Evolutionary conservation across 2,797 vertebrate genomes (phyloP).

Genomic region (Gallinago stenura): DNA sequence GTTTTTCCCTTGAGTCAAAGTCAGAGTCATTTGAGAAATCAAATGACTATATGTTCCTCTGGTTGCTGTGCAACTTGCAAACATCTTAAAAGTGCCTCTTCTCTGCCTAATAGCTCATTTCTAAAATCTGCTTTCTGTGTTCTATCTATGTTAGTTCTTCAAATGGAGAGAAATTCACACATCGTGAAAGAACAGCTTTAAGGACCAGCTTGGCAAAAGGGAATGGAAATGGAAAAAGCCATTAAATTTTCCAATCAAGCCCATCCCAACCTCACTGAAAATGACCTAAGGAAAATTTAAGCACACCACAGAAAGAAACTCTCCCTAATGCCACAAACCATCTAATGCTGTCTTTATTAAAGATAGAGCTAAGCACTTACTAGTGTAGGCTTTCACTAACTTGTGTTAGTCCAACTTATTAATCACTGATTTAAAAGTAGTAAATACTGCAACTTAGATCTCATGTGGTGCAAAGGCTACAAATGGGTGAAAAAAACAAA

Average conservation of each 20-base stretch:
- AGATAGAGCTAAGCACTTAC: neutral
- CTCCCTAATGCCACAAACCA: neutral
- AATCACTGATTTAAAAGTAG: neutral
- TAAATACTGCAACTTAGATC: neutral
- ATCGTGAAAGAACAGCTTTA: conserved; percentile 55
- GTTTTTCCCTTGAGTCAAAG: conserved; percentile 60
- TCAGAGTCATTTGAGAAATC: conserved; percentile 68
- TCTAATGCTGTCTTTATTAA: neutral
- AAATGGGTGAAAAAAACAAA: neutral
- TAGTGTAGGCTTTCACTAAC: neutral
- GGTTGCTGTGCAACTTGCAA: conserved; percentile 64
- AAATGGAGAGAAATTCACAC: conserved; percentile 63
- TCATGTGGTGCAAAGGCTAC: neutral
- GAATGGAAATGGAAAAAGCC: conserved; percentile 33
- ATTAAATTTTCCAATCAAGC: conserved; percentile 33
- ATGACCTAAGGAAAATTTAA: neutral
- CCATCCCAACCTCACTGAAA: neutral
- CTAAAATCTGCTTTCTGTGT: conserved; percentile 47
- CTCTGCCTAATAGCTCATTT: conserved; percentile 62
- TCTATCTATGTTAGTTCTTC: conserved; percentile 56
- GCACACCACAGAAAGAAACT: neutral
- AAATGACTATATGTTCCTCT: conserved; percentile 50
- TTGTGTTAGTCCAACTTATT: neutral
- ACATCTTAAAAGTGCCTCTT: conserved; percentile 37
- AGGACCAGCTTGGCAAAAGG: conserved; percentile 40